Percentiles rank a stretch among this genome's conserved stretches.
Conservation (phyloP, 2,888 invertebrate genomes). For the Malthinus flaveolus region DNA sequence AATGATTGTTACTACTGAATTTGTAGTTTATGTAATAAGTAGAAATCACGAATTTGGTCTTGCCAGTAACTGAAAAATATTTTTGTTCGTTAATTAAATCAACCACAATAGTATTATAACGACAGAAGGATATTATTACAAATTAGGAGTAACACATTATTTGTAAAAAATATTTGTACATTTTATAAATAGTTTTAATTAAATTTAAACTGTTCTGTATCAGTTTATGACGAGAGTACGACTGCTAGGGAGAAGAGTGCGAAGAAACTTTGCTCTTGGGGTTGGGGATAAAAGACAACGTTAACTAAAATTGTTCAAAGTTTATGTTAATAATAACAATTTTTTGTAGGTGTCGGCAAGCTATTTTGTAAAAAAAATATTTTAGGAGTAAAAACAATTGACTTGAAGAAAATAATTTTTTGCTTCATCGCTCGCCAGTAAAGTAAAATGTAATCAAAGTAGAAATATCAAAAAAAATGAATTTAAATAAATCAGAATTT, state of each 20-base stretch:
- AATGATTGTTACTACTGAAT: conserved; percentile 24
- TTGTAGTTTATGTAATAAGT: conserved; percentile 9
- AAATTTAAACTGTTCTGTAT: conserved; percentile 17
- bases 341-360: too few species aligned
- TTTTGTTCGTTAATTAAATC: neutral
- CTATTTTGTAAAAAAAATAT: too few species aligned
- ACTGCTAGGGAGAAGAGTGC: too few species aligned
- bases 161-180: conserved; percentile 29
- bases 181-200: conserved; percentile 29
- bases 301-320: neutral
- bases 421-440: too few species aligned
- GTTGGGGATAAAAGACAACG: too few species aligned
- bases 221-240: neutral
- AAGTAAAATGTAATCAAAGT: too few species aligned
- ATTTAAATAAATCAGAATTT: too few species aligned
- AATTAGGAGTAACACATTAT: conserved; percentile 16
- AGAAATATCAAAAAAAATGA: too few species aligned
- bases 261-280: too few species aligned
- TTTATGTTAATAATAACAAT: neutral
- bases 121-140: conserved; percentile 8
- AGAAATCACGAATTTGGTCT: conserved; percentile 1
- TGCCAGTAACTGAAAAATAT: neutral
- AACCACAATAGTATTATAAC: conserved; percentile 14
- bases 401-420: too few species aligned
- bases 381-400: too few species aligned